Base-by-base conservation (phyloP, 2,113 vertebrate genomes). In the Lipotes vexillifer region DNA sequence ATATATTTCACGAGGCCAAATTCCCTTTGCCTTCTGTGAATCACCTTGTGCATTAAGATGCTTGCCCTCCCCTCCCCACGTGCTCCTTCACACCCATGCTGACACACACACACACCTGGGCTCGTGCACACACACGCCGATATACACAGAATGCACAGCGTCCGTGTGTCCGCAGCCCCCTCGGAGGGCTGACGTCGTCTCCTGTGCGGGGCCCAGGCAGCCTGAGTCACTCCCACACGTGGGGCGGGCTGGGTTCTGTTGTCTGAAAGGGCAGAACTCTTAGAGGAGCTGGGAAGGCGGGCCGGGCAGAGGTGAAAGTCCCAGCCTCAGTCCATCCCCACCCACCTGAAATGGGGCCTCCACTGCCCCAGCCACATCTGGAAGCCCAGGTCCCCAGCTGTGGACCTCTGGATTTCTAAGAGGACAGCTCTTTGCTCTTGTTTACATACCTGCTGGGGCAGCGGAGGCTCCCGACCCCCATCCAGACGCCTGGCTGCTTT, bases 391-490 rank as follows among this genome's bases (percentile, higher is more conserved):
- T 27, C 23, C 72, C 75, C 23, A 15, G 81, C 75, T 44, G 36
- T 3, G 59, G 36, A n/a, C 20, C 31, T 27, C 71, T 23, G 15
- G 78, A 13, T 59, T 46, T 57, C 61, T 25, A 57, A 21, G 68
- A 29, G 69, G 88, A 94, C 8, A 17, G 31, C 61, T 77, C 68
- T 88, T 57, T 31, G 61, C 78, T 66, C 44, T 72, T 88, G 96
- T 97, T 97, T 97, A 97, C 96, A 93, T 92, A 78, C 59, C 96
- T 74, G 25, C 78, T 41, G 52, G 92, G 94, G 77, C 61, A 33
- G 68, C 2, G 36, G 59, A 46, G 90, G 61, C 25, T 46, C 77
- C 83, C 1, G 0, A 27, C 57, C n/a, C 71, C 86, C 3, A 0
- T 36, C 57, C 31, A 36, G 80, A 82, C 36, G 4, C 59, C 78